A percentile compares a stretch with the other conserved stretches of the same genome.
Evolutionary conservation across 92 coral and sea anemone genomes (phyloP).

Genomic region (Blastomussa wellsi): DNA sequence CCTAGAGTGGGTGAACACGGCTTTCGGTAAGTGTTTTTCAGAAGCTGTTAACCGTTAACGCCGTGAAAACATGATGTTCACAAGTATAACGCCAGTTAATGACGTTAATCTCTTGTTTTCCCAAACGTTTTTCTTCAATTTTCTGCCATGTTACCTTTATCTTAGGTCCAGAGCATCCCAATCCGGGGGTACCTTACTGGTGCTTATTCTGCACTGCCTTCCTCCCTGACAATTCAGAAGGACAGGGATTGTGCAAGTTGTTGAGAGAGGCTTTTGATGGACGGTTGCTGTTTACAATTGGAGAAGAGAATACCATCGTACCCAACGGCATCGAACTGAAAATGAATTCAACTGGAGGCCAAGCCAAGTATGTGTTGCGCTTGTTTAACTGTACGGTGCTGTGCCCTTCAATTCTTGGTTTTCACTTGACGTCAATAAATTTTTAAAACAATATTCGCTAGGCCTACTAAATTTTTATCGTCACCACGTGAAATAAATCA

Average conservation of each 20-base stretch:
- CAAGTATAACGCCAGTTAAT: too few species aligned
- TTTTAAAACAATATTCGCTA: too few species aligned
- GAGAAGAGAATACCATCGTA: slow-evolving; percentile 12
- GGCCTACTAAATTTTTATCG: too few species aligned
- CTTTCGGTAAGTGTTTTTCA: too few species aligned
- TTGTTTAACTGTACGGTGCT: background rate
- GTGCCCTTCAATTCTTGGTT: too few species aligned
- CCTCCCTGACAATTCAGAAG: slow-evolving; percentile 31
- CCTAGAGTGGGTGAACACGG: too few species aligned
- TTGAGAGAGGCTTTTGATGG: slow-evolving; percentile 37
- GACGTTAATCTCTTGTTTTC: too few species aligned
- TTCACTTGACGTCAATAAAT: too few species aligned
- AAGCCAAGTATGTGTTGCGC: background rate
- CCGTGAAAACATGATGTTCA: background rate
- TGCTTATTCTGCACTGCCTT: slow-evolving; percentile 25
- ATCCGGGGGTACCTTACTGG: slow-evolving; percentile 44
- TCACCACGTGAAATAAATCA: too few species aligned
- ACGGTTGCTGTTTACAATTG: slow-evolving; percentile 38
- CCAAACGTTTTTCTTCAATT: too few species aligned
- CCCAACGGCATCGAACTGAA: slow-evolving; percentile 21
- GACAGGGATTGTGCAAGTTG: slow-evolving; percentile 16
- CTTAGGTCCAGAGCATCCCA: slow-evolving; percentile 38
- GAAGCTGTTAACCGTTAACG: too few species aligned
- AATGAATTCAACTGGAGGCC: slow-evolving; percentile 7
- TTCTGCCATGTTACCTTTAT: background rate